Base-by-base conservation (phyloP, 2,797 vertebrate species). In the Spinibarbus caldwelli region DNA sequence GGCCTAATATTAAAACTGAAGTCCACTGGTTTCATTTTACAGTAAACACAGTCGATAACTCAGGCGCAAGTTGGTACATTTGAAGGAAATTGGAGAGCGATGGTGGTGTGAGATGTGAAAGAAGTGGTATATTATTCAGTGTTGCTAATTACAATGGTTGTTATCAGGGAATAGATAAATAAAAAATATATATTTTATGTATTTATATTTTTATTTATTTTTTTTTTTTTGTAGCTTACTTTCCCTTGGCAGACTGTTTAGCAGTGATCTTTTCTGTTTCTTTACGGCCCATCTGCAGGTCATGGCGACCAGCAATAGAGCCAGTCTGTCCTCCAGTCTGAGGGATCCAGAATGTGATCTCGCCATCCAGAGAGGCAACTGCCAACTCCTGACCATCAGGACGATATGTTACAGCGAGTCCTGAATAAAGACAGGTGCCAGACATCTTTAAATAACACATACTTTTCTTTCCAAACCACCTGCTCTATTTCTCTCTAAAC, bases 201-300 rank as follows among this genome's bases (percentile, higher is more conserved):
- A 31, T 47, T 47, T 47, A 5, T 21, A n/a, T 2, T 1, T 31
- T 31, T 31, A 31, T 47, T 47, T 47, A 5, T 21, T 6, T 0
- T 52, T 9, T 9, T 9, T 54, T 49, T 6, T 52, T 52, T 52
- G 49, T 52, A 54, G 21, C 23, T 94, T 94, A 99, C 98, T 98
- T 99, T 36, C 96, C 96, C 95, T 99, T 99, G 77, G 98, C 95
- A 0, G 95, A 91, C 23, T 99, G 97, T 84, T 98, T 99, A 87
- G 98, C 98, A 0, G 98, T 98, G 90, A 99, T 94, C 91, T 98
- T 98, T 88, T 99, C 98, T 0, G 96, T 95, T 77, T 99, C 97
- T 86, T 97, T 99, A 88, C 98, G 96, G 47, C 98, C 98, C 23
- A 92, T 92, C 91, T 97, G 94, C 67, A 99, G 95, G 82, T 99